Evolutionary conservation across 2,113 vertebrate species (phyloP), one percentile per base, ranked within the genome.

Genomic region (Vulpes vulpes): DNA sequence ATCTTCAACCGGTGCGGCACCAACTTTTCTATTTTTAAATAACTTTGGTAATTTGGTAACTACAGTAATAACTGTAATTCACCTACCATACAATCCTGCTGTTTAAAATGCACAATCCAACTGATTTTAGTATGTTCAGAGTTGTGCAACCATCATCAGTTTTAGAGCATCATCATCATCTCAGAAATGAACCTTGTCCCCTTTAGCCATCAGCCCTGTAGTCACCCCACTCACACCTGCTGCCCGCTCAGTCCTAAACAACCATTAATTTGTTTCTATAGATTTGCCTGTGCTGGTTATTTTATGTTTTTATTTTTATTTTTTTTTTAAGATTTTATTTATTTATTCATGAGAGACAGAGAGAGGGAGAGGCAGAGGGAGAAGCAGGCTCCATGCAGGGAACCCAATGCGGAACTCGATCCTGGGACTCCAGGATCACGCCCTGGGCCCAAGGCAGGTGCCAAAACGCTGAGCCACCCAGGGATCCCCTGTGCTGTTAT

Each of bases 21-120:
- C 38, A 62, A 12, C 65, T 38, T 74, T 25, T 15, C 64, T n/a
- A 30, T 81, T 19, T 82, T 27, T 9, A 53, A 86, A 20, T 5
- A 51, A 49, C 51, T 91, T 20, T 38, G 30, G 30, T 59, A 65
- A 74, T 43, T 43, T 43, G 43, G 43, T 43, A 43, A 43, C 43
- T 43, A 43, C 43, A 43, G 43, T 43, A 43, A 43, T 43, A 43
- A 57, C 23, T 57, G 17, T 17, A 22, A 86, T 23, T 87, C 67
- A 35, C 3, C 8, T 38, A 27, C 25, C 3, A 2, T 8, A 11
- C 16, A 62, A 4, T 43, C 49, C n/a, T 57, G 17, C 76, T 0
- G 0, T 49, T 60, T 51, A 12, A 59, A 81, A 49, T 20, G 4
- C 38, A n/a, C 8, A 10, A 6, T 62, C 65, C 67, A 38, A 1